Percentiles rank a stretch among this genome's conserved stretches.
phyloP scores from a whole-genome alignment of 2,888 invertebrate species.

The Corbicula japonica region DNA sequence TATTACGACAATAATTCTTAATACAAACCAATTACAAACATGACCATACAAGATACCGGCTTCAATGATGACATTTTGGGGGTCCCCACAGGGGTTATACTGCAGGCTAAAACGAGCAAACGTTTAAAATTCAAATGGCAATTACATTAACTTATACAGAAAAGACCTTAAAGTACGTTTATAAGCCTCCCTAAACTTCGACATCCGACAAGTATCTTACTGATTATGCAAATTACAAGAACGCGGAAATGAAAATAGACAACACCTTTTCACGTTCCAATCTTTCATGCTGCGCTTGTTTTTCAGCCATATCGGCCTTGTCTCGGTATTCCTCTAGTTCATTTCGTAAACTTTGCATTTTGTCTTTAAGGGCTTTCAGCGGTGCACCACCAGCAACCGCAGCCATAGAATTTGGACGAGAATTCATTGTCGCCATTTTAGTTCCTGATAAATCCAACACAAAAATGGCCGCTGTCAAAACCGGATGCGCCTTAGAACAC shows the following conservation, averaged over 20 bases:
- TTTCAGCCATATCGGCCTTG: conserved; percentile 98
- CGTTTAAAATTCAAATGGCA: too few species aligned
- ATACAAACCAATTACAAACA: too few species aligned
- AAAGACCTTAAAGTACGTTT: too few species aligned
- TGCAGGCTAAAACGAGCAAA: too few species aligned
- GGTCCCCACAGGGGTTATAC: conserved; percentile 16
- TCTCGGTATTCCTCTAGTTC: conserved; percentile 99
- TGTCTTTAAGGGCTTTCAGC: conserved; percentile 99
- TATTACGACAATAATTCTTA: too few species aligned
- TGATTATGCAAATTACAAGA: too few species aligned
- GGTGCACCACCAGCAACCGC: conserved; percentile 88
- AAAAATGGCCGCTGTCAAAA: conserved; percentile 63
- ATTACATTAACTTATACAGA: too few species aligned
- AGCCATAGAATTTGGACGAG: conserved; percentile 36
- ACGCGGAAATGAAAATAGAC: conserved; percentile 62
- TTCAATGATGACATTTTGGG: conserved; percentile 27
- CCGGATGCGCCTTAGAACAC: conserved; percentile 55
- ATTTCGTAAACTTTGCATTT: conserved; percentile 99
- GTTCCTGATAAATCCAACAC: conserved; percentile 33
- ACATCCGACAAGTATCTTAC: too few species aligned
- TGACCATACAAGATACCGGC: conserved; percentile 44
- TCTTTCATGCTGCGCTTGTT: conserved; percentile 79
- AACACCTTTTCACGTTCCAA: conserved; percentile 52
- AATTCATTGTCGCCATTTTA: conserved; percentile 42
- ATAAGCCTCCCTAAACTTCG: too few species aligned